A percentile compares a stretch with the other conserved stretches of the same genome.
Evolutionary conservation across 1,140 invertebrate species (phyloP).

Genomic region (Sycobia sp.): DNA sequence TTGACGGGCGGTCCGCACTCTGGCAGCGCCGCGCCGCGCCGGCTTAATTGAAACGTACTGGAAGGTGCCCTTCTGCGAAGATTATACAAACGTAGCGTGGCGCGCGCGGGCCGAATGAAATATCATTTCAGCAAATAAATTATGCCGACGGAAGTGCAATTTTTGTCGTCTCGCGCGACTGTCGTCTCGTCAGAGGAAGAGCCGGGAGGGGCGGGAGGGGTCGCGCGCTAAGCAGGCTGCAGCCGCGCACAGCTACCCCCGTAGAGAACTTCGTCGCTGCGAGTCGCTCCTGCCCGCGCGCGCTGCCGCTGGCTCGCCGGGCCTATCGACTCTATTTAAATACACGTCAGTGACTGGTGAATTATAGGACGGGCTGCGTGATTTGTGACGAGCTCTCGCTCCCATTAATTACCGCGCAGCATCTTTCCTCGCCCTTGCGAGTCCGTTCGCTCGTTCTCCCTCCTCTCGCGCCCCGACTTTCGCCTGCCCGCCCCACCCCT

Average conservation of each 20-base stretch:
- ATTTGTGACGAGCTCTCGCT: constrained; percentile 55
- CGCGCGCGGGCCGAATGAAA: constrained; percentile 8
- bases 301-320: constrained; percentile 20
- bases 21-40: too few relatives aligned
- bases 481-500: not conserved
- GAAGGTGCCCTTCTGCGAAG: not conserved
- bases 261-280: not conserved
- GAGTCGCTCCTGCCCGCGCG: not conserved
- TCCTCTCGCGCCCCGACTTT: not conserved
- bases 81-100: constrained; percentile 18
- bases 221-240: not conserved
- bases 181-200: constrained; percentile 18
- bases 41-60: constrained; percentile 21
- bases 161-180: not conserved
- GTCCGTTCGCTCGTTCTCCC: not conserved
- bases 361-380: constrained; percentile 54
- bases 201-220: not conserved
- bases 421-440: constrained; percentile 56
- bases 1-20: not conserved
- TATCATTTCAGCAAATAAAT: constrained; percentile 29
- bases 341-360: constrained; percentile 51
- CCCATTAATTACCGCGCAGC: constrained; percentile 56
- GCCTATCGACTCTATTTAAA: constrained; percentile 56
- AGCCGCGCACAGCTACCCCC: not conserved
- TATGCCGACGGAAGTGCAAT: constrained; percentile 22